phyloP scores from a whole-genome alignment of 1,140 invertebrate genomes.

The Camponotus pennsylvanicus region DNA sequence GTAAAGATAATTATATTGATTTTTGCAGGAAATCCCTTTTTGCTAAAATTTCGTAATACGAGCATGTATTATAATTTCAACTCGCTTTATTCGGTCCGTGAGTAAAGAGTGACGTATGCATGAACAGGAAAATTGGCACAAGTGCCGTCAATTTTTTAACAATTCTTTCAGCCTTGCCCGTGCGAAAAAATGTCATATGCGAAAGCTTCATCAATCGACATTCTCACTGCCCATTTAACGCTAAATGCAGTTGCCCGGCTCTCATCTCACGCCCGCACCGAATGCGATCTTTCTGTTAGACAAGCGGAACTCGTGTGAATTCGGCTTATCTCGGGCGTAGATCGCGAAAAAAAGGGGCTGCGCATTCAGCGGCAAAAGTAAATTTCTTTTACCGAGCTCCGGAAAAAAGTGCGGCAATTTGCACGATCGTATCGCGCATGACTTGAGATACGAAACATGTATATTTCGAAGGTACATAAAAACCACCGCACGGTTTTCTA shows the following conservation, averaged over 20 bases:
- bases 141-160: conserved; percentile 14
- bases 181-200: conserved; percentile 25
- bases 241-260: conserved; percentile 23
- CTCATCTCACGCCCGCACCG: conserved; percentile 29
- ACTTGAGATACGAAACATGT: background rate
- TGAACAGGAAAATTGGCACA: background rate
- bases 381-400: conserved; percentile 48
- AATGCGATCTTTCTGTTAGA: conserved; percentile 47
- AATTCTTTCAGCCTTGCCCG: conserved; percentile 8
- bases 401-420: conserved; percentile 43
- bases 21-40: background rate
- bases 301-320: conserved; percentile 43
- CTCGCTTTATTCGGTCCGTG: background rate
- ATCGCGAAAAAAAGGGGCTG: conserved; percentile 33
- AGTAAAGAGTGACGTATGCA: background rate
- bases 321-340: background rate
- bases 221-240: conserved; percentile 47
- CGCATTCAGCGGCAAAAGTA: conserved; percentile 50
- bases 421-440: conserved; percentile 10
- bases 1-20: too few relatives aligned
- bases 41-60: background rate
- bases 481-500: background rate
- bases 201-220: conserved; percentile 45
- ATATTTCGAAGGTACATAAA: background rate
- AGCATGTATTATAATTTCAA: background rate